phyloP scores from a whole-genome alignment of 1,140 invertebrate genomes.

The Caenorhabditis briggsae region DNA sequence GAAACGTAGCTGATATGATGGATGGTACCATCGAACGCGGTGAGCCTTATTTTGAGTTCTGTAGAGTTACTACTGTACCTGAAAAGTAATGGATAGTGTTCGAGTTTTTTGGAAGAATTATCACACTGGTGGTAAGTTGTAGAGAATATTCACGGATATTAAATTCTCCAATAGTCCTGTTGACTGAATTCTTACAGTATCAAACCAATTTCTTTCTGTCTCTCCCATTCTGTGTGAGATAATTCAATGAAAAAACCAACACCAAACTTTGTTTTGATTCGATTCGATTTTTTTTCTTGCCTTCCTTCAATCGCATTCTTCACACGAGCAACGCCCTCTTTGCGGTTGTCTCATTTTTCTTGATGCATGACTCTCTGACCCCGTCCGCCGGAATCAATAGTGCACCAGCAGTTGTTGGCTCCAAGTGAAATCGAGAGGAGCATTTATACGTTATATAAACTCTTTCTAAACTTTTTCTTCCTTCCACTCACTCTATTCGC shows the following conservation, averaged over 20 bases:
- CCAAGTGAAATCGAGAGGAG: not conserved
- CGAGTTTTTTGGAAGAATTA: slow-evolving; percentile 11
- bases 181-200: too few species aligned
- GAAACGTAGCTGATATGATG: not conserved
- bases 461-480: slow-evolving; percentile 23
- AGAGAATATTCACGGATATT: not conserved
- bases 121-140: slow-evolving; percentile 10
- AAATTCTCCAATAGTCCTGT: too few species aligned
- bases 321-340: slow-evolving; percentile 11
- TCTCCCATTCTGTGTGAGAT: not conserved
- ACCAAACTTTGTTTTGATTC: slow-evolving; percentile 28
- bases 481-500: not conserved
- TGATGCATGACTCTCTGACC: slow-evolving; percentile 32
- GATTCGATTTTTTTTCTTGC: not conserved
- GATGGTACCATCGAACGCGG: not conserved
- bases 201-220: too few species aligned
- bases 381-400: slow-evolving; percentile 15
- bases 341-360: slow-evolving; percentile 52
- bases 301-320: not conserved
- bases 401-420: slow-evolving; percentile 19
- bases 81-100: slow-evolving; percentile 4
- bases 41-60: not conserved
- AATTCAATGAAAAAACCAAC: slow-evolving; percentile 14
- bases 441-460: slow-evolving; percentile 41
- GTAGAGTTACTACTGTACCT: not conserved